Evolutionary conservation across 1,140 invertebrate genomes (phyloP), one percentile per base, ranked within the genome.

Genomic region (Leptopilina boulardi): DNA sequence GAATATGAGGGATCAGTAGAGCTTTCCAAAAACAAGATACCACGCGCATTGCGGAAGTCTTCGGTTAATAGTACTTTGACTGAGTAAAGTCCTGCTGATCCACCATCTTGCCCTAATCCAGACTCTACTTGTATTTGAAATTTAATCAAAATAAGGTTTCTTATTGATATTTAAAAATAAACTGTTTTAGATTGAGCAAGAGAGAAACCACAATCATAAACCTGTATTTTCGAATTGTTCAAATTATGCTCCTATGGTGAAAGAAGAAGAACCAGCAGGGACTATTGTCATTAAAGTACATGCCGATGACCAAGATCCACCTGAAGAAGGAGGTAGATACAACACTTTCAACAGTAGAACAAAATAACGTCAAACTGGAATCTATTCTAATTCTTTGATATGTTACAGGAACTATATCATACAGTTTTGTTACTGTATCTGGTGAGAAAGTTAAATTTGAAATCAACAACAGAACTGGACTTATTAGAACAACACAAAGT

Each of bases 401-500:
- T 77, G 44, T 81, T 85, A 0, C 70, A 91, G 89, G 87, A 30
- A 95, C 92, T 44, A 94, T 98, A 30, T 94, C 93, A 6, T 98
- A 97, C 88, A 94, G 94, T 77, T 94, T 97, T 83, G 94, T 97
- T 0, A 94, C 94, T 51, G 92, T 94, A 44, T 93, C 94, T n/a
- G 93, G 93, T 71, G 94, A 96, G 86, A 94, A 94, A 77, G 91
- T 94, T 38, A 95, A 96, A 86, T 97, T 98, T 87, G 92, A 93
- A 73, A 96, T 98, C 59, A 93, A 97, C 86, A 92, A 94, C 42
- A 87, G 88, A 5, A 95, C 95, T 15, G 96, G 96, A 15, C 91
- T 92, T 54, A 95, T 98, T 70, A 94, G 89, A 54, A 97, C 96
- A 15, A 94, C 93, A 56, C 91, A 95, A 91, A 92, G 93, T 56